Percentiles rank a stretch among this genome's conserved stretches.
Conservation (phyloP, 2,888 invertebrate genomes). For the Erebia epiphron region DNA sequence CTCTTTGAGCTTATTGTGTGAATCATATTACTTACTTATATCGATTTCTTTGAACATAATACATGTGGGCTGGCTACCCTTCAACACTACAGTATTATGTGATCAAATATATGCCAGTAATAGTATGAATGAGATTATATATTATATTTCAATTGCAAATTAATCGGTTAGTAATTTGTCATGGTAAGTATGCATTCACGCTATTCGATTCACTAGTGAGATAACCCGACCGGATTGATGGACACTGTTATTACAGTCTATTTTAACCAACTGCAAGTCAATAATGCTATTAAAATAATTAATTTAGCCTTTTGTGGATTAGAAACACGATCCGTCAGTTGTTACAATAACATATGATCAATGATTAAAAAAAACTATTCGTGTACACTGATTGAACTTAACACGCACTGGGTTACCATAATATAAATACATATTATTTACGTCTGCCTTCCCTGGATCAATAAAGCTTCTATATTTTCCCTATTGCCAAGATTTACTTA, state of each 20-base stretch:
- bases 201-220: conserved; percentile 20
- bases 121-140: conserved; percentile 13
- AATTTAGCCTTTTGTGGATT: conserved; percentile 6
- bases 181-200: conserved; percentile 14
- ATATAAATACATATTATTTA: too few relatives aligned
- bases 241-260: conserved; percentile 5
- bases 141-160: conserved; percentile 28
- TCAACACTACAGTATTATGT: not conserved
- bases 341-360: not conserved
- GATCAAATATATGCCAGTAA: not conserved
- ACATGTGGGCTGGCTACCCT: not conserved
- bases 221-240: conserved; percentile 8
- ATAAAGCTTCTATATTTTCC: not conserved
- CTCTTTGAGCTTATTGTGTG: not conserved
- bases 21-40: not conserved
- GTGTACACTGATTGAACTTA: not conserved
- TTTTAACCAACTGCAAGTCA: not conserved
- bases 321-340: not conserved
- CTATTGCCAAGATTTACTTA: not conserved
- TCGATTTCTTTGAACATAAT: not conserved
- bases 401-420: too few relatives aligned
- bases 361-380: not conserved
- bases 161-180: conserved; percentile 26
- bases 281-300: conserved; percentile 1
- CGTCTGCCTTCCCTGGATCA: too few relatives aligned